A percentile compares a stretch with the other conserved stretches of the same genome.
Evolutionary conservation across 2,113 vertebrate genomes (phyloP).

Genomic region (Hippocampus mohnikei): DNA sequence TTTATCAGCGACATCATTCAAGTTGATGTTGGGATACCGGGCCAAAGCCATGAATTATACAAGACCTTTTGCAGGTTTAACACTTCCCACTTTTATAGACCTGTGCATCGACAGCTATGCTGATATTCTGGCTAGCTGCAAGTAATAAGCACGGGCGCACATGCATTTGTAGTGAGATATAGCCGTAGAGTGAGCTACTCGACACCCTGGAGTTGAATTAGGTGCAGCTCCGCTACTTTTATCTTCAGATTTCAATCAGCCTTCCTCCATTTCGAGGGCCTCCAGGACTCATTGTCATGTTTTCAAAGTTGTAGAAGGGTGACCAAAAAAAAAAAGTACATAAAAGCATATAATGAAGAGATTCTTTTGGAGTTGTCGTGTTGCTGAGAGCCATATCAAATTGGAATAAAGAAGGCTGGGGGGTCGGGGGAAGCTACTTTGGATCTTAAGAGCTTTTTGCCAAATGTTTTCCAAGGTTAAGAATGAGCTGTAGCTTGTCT

Average conservation of each 20-base stretch:
- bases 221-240: neutral
- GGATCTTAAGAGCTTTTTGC: neutral
- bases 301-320: neutral
- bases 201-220: neutral
- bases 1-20: constrained; percentile 3
- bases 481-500: neutral
- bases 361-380: neutral
- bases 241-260: neutral
- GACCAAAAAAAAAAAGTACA: neutral
- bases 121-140: neutral
- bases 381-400: neutral
- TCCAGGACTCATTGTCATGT: constrained; percentile 1
- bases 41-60: neutral
- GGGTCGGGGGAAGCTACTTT: neutral
- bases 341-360: neutral
- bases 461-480: neutral
- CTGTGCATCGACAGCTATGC: neutral
- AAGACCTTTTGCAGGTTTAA: constrained; percentile 2
- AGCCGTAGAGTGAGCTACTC: neutral
- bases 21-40: neutral
- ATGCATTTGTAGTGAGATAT: neutral
- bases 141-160: neutral
- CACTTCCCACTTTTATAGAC: constrained; percentile 1
- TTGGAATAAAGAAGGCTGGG: neutral
- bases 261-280: neutral